Evolutionary conservation across 1,140 invertebrate genomes (phyloP).

Genomic region (Hypothenemus hampei): DNA sequence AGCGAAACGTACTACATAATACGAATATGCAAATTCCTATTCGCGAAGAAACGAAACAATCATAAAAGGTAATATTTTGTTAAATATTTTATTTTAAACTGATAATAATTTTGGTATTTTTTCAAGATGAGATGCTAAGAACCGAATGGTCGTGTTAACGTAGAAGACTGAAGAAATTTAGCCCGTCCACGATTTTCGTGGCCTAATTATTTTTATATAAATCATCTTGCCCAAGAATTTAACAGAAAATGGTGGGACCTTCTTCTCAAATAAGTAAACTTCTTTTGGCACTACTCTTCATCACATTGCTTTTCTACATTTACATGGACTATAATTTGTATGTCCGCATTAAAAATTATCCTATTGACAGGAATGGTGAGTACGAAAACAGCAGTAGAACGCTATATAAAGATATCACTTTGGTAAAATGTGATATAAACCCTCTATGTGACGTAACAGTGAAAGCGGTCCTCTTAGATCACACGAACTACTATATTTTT

Average conservation of each 20-base stretch:
- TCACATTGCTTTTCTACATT: constrained; percentile 53
- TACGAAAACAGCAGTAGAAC: constrained; percentile 25
- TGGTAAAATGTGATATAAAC: constrained; percentile 62
- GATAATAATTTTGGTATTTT: too few species aligned
- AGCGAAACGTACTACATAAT: too few species aligned
- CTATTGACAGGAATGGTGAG: constrained; percentile 41
- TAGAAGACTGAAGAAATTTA: constrained; percentile 10
- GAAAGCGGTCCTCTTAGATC: constrained; percentile 68
- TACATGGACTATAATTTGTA: constrained; percentile 58
- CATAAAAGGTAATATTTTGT: too few species aligned
- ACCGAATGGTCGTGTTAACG: too few species aligned
- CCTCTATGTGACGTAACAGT: constrained; percentile 70
- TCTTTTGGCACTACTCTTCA: constrained; percentile 48
- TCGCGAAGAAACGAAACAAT: too few species aligned
- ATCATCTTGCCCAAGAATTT: neutral
- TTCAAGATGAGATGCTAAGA: too few species aligned
- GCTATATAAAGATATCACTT: constrained; percentile 53
- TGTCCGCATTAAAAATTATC: constrained; percentile 56
- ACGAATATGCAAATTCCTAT: too few species aligned
- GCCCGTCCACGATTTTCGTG: constrained; percentile 4
- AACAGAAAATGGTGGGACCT: constrained; percentile 51
- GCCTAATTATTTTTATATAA: constrained; percentile 7
- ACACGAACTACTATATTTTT: constrained; percentile 71
- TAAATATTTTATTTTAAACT: too few species aligned
- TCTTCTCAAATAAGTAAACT: constrained; percentile 56